Evolutionary conservation across 1,140 invertebrate genomes (phyloP).

Genomic region (Pectinophora gossypiella): DNA sequence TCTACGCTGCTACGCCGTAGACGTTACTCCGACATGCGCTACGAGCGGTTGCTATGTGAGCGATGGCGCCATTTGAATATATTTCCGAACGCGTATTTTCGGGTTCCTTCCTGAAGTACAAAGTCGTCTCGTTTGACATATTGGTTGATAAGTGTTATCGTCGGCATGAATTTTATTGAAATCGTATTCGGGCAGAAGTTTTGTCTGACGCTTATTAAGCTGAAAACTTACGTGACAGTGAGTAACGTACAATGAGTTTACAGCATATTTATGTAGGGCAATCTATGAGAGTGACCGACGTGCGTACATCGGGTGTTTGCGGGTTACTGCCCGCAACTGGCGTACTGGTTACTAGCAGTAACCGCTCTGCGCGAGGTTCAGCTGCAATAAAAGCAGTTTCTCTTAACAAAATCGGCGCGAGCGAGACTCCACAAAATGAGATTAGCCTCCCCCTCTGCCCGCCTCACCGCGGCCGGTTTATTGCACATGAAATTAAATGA

Average conservation of each 20-base stretch:
- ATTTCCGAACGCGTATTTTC: not conserved
- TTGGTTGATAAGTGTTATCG: not conserved
- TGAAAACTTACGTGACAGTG: too few relatives aligned
- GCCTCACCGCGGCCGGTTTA: constrained; percentile 8
- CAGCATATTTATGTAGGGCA: not conserved
- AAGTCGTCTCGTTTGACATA: not conserved
- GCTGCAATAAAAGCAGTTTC: constrained; percentile 35
- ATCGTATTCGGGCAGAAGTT: too few relatives aligned
- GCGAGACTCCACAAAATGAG: constrained; percentile 24
- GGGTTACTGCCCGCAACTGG: too few relatives aligned
- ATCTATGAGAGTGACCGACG: not conserved
- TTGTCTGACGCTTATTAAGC: too few relatives aligned
- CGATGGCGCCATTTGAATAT: not conserved
- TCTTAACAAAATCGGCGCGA: constrained; percentile 27
- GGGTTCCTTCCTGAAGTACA: not conserved
- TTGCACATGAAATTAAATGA: constrained; percentile 22
- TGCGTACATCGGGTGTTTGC: too few relatives aligned
- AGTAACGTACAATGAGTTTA: too few relatives aligned
- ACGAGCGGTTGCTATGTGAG: not conserved
- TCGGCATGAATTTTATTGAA: too few relatives aligned
- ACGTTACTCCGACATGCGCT: not conserved
- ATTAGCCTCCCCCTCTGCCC: constrained; percentile 17
- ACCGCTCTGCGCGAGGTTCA: not conserved
- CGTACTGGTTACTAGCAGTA: too few relatives aligned
- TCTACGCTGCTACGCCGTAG: not conserved